Evolutionary conservation across 2,113 vertebrate species (phyloP).

Genomic region (Toxotes chatareus): DNA sequence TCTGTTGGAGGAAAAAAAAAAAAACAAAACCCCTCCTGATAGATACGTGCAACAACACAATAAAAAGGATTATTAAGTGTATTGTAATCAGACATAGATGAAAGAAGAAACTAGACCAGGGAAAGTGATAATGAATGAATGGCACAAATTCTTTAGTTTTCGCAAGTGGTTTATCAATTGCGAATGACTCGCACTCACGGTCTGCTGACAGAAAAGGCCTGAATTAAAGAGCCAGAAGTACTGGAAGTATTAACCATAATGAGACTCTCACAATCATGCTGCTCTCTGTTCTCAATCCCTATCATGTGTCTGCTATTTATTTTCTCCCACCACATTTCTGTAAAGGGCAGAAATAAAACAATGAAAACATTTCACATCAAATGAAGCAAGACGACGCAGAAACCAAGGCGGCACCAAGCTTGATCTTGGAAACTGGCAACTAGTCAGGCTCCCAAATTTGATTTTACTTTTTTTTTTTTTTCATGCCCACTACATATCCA

Average conservation of each 20-base stretch:
- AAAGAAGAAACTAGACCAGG: constrained; percentile 1
- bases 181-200: constrained; percentile 49
- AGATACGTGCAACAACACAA: neutral
- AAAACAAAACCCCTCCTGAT: neutral
- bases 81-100: constrained; percentile 14
- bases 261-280: constrained; percentile 60
- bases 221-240: constrained; percentile 58
- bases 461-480: constrained; percentile 36
- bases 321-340: constrained; percentile 56
- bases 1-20: neutral
- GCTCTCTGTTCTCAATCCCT: constrained; percentile 65
- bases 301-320: constrained; percentile 61
- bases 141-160: constrained; percentile 32
- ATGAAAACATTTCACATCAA: constrained; percentile 73
- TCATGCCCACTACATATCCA: neutral
- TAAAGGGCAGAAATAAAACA: constrained; percentile 65
- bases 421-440: constrained; percentile 47
- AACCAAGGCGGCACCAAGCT: constrained; percentile 47
- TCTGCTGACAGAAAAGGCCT: constrained; percentile 58
- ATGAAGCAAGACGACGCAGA: constrained; percentile 62
- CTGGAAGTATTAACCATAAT: constrained; percentile 69
- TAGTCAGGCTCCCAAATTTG: constrained; percentile 19
- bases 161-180: constrained; percentile 56
- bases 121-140: constrained; percentile 37
- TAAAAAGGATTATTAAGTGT: constrained; percentile 1